These are phyloP conservation scores for Centruroides vittatus DNA, from an alignment of 1,140 invertebrate species.

Conservation along the genomic window DNA sequence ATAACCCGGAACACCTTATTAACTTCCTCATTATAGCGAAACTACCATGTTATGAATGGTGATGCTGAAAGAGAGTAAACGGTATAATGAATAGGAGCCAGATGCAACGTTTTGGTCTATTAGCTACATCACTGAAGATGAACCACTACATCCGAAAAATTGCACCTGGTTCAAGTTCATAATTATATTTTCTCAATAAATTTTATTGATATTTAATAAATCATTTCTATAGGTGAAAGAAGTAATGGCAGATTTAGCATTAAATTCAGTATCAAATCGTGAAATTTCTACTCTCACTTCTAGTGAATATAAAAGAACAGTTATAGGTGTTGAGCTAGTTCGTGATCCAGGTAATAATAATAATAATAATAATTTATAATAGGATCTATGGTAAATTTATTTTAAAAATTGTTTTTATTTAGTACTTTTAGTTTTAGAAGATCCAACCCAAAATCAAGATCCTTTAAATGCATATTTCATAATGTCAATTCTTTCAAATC, in stretches of 20 bases:
- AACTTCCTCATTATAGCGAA: no score
- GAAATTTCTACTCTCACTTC: conserved; percentile 59
- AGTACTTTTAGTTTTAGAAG: conserved; percentile 72
- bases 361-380: conserved; percentile 3
- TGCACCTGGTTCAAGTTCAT: no score
- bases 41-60: no score
- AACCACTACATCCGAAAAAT: no score
- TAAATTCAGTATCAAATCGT: conserved; percentile 70
- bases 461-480: conserved; percentile 82
- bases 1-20: no score
- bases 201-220: no score
- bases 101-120: no score
- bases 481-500: conserved; percentile 79
- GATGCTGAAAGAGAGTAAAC: no score
- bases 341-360: conserved; percentile 55
- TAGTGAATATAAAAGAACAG: conserved; percentile 66
- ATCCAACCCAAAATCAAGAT: conserved; percentile 79
- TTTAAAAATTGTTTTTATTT: conserved; percentile 3
- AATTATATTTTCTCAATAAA: no score
- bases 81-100: no score
- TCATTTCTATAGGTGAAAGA: conserved; percentile 39
- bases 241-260: conserved; percentile 72
- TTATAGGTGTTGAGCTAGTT: conserved; percentile 73
- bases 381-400: background rate
- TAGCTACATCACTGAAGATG: no score